Conservation (phyloP, 1,140 invertebrate genomes). For the Drosophila hydei region DNA sequence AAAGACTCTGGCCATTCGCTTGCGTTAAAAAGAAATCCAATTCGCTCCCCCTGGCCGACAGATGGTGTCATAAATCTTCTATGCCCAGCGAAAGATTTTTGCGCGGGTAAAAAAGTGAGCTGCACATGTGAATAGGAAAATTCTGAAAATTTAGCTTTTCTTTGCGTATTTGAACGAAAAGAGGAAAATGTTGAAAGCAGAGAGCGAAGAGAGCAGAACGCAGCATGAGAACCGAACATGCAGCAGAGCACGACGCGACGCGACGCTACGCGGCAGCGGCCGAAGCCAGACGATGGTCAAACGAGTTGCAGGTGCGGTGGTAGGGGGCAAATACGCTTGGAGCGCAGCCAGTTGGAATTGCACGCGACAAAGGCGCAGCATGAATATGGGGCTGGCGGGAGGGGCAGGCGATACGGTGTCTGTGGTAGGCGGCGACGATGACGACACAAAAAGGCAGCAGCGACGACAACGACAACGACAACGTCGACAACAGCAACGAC, state of each 20-base stretch:
- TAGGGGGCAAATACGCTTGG: constrained; percentile 55
- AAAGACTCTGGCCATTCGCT: not conserved
- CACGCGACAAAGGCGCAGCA: constrained; percentile 45
- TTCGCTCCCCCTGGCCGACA: constrained; percentile 2
- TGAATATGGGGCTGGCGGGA: not conserved
- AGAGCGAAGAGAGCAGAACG: constrained; percentile 32
- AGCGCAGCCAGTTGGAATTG: constrained; percentile 72
- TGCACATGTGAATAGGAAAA: constrained; percentile 43
- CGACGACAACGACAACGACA: constrained; percentile 38
- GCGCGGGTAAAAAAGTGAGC: constrained; percentile 41
- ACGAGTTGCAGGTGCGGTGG: constrained; percentile 40
- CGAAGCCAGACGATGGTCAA: constrained; percentile 38
- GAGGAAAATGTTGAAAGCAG: constrained; percentile 33
- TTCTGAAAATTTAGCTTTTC: constrained; percentile 14
- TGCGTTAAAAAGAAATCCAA: not conserved
- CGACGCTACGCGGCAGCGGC: constrained; percentile 15
- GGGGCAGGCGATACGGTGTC: constrained; percentile 4
- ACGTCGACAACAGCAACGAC: constrained; percentile 30
- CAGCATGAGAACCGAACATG: constrained; percentile 25
- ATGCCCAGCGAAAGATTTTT: constrained; percentile 28
- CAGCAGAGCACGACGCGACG: constrained; percentile 26
- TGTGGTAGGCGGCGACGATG: constrained; percentile 55
- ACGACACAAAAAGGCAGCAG: constrained; percentile 70
- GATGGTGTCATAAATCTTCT: constrained; percentile 41
- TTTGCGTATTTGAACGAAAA: constrained; percentile 4